phyloP scores from a whole-genome alignment of 2,797 vertebrate species.

The Acanthiza pusilla region DNA sequence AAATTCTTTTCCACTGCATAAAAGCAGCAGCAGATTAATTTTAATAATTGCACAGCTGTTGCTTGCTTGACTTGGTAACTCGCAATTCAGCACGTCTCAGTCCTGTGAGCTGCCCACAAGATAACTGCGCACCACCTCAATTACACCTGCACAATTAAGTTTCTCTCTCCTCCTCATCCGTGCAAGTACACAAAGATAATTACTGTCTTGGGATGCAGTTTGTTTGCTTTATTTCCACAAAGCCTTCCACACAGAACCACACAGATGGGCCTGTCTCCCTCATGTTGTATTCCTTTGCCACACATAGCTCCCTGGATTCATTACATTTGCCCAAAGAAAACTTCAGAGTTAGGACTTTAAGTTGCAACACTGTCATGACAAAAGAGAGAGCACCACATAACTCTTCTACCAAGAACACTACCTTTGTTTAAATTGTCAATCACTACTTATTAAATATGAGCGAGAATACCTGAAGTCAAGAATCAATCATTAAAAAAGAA shows the following conservation, averaged over 20 bases:
- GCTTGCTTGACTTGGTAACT: background rate
- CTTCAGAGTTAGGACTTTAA: background rate
- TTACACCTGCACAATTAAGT: conserved; percentile 10
- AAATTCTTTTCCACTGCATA: background rate
- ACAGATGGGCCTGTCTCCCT: background rate
- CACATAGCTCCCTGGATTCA: background rate
- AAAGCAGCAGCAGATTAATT: background rate
- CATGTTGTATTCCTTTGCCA: background rate
- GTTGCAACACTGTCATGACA: background rate
- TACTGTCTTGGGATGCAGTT: background rate
- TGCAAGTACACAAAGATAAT: background rate
- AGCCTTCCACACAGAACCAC: background rate
- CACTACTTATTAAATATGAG: background rate
- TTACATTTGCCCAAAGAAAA: background rate
- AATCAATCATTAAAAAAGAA: background rate
- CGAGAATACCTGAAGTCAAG: background rate
- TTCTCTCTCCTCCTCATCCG: background rate
- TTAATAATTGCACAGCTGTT: background rate
- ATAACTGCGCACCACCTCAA: background rate
- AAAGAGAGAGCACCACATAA: background rate
- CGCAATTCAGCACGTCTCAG: background rate
- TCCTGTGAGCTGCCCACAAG: background rate
- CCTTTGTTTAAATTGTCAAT: background rate
- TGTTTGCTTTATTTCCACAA: background rate
- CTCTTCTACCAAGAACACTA: background rate